Evolutionary conservation across 2,888 invertebrate genomes (phyloP).

Genomic region (Brachypalpus laphriformis): DNA sequence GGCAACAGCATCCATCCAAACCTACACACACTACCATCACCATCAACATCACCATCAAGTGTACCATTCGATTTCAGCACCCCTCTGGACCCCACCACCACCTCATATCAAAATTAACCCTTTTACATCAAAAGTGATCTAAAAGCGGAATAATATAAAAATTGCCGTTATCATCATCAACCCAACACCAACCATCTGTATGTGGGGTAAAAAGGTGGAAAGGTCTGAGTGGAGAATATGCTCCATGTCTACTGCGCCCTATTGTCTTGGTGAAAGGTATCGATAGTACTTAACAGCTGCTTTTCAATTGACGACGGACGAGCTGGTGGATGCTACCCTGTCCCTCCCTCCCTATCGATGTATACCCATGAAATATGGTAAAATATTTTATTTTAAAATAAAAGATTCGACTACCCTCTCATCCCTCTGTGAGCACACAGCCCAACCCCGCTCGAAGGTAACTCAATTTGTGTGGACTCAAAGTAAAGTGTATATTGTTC

Average conservation of each 20-base stretch:
- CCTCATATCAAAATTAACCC: conserved; percentile 66
- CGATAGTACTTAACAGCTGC: conserved; percentile 74
- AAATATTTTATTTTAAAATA: conserved; percentile 71
- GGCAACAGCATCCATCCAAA: conserved; percentile 23
- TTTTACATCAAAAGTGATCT: conserved; percentile 73
- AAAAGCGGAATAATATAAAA: conserved; percentile 72
- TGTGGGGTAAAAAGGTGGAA: neutral
- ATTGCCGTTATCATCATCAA: conserved; percentile 71
- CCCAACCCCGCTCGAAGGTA: conserved; percentile 47
- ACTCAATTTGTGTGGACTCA: conserved; percentile 76
- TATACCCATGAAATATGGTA: conserved; percentile 46
- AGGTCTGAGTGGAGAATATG: conserved; percentile 29
- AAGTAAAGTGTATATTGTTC: conserved; percentile 76
- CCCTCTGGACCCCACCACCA: conserved; percentile 17
- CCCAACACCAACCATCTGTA: neutral
- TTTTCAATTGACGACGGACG: conserved; percentile 71
- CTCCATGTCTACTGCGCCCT: conserved; percentile 53
- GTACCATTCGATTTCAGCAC: conserved; percentile 54
- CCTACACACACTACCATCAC: neutral
- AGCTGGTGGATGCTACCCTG: neutral
- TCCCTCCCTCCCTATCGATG: too few species aligned
- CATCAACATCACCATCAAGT: conserved; percentile 21
- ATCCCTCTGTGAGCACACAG: conserved; percentile 5
- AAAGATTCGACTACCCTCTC: conserved; percentile 68
- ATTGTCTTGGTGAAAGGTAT: conserved; percentile 72